Evolutionary conservation across 2,797 vertebrate genomes (phyloP), one percentile per base, ranked within the genome.

Genomic region (Enteromius anoplus): DNA sequence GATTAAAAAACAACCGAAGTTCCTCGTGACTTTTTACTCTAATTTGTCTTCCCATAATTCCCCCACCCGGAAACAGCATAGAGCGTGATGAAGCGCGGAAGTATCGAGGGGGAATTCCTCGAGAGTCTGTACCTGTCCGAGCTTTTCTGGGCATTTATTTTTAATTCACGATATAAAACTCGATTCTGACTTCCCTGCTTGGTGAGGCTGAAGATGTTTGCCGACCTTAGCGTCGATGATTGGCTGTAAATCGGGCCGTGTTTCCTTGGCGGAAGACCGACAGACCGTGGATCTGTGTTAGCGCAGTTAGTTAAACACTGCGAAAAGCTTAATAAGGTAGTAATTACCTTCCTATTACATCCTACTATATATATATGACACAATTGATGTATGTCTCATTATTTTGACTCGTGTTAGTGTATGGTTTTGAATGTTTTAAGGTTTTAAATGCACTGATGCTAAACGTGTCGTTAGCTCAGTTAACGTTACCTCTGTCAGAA

Each of bases 61-160:
- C 49, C 5, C 62, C 42, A 75, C 77, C 81, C 75, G 77, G 68
- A 66, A 80, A 49, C 71, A 83, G 72, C 34, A 55, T 19, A 58
- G 19, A 45, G 62, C 72, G 60, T 87, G 78, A 84, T 86, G 73
- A 88, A 86, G 85, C 89, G 90, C 92, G 94, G 92, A 93, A 93
- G 83, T 53, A 89, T 87, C 89, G 89, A 87, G 92, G 94, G 89
- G 94, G 92, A 91, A 92, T 95, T 95, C 92, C 92, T 91, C 77
- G 42, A 88, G 87, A 86, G 88, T 90, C 29, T 14, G 73, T 82
- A 90, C 89, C 88, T 88, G 3, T 83, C 83, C 80, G 71, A 68
- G 40, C 84, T 68, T 55, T 84, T 70, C 86, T 11, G 82, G 81
- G 88, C 85, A 83, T 75, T 83, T 82, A 29, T 4, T 17, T 34